Evolutionary conservation across 2,888 invertebrate genomes (phyloP).

Genomic region (Agonum fuliginosum): DNA sequence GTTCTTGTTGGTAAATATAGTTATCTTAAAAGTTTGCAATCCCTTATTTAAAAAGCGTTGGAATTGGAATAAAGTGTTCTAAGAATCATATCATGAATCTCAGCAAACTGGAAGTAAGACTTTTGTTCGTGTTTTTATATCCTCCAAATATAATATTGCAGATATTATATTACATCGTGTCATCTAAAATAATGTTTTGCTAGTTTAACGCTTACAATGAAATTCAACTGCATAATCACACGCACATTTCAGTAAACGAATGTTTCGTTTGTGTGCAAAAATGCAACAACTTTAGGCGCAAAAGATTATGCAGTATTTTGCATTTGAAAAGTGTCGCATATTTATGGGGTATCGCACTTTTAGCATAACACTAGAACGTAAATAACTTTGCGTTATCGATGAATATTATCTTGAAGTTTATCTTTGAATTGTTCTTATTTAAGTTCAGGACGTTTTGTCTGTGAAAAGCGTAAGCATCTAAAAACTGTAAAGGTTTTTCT

Average conservation of each 20-base stretch:
- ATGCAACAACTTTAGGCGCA: not conserved
- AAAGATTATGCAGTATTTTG: constrained; percentile 6
- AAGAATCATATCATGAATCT: constrained; percentile 33
- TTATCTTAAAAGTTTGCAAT: not conserved
- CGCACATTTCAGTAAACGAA: not conserved
- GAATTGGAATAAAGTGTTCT: not conserved
- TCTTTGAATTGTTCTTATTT: constrained; percentile 51
- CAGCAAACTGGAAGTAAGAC: constrained; percentile 26
- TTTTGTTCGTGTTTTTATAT: constrained; percentile 8
- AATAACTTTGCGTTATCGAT: constrained; percentile 44
- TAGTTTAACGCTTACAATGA: constrained; percentile 10
- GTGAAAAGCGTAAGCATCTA: constrained; percentile 24
- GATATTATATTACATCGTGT: constrained; percentile 38
- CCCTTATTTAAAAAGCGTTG: not conserved
- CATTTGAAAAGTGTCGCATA: constrained; percentile 23
- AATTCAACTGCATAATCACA: constrained; percentile 2
- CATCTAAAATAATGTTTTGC: constrained; percentile 37
- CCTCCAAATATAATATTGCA: constrained; percentile 35
- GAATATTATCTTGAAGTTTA: constrained; percentile 39
- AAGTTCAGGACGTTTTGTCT: constrained; percentile 40
- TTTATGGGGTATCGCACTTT: constrained; percentile 4
- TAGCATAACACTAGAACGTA: constrained; percentile 39
- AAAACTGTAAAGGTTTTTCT: constrained; percentile 42
- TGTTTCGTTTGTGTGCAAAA: not conserved
- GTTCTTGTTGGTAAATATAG: not conserved